These are phyloP conservation scores for Dicranocentrus wangi DNA, from an alignment of 2,888 invertebrate genomes.

Conservation along the genomic window DNA sequence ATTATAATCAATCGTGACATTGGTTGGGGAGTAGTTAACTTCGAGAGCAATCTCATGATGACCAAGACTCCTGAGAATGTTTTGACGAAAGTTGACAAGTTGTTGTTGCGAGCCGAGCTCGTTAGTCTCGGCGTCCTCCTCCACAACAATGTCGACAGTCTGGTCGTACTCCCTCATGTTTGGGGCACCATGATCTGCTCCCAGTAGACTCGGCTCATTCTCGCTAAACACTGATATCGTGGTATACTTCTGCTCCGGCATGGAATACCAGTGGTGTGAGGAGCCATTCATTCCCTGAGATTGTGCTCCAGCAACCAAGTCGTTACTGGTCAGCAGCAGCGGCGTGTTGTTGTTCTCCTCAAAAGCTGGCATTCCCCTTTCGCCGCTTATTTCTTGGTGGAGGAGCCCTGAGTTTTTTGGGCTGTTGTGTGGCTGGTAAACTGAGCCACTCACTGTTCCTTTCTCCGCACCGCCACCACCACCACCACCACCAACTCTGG, in stretches of 20 bases:
- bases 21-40: conserved; percentile 23
- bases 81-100: conserved; percentile 56
- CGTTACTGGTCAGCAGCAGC: background rate
- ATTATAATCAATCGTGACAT: conserved; percentile 53
- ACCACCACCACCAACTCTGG: background rate
- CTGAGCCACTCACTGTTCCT: background rate
- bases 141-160: conserved; percentile 31
- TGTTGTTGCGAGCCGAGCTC: conserved; percentile 54
- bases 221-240: conserved; percentile 4
- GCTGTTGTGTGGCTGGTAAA: conserved; percentile 4
- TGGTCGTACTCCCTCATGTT: conserved; percentile 15
- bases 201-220: background rate
- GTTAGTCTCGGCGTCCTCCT: conserved; percentile 30
- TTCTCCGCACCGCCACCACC: conserved; percentile 6
- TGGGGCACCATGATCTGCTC: conserved; percentile 47
- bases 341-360: background rate
- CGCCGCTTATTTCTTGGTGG: background rate
- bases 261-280: conserved; percentile 1
- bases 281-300: background rate
- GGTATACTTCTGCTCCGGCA: conserved; percentile 23
- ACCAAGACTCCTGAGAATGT: conserved; percentile 58
- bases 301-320: background rate
- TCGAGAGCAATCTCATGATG: conserved; percentile 37
- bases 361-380: background rate
- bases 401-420: background rate